Evolutionary conservation across 2,888 invertebrate genomes (phyloP), one percentile per base, ranked within the genome.

Genomic region (Netelia inedita): DNA sequence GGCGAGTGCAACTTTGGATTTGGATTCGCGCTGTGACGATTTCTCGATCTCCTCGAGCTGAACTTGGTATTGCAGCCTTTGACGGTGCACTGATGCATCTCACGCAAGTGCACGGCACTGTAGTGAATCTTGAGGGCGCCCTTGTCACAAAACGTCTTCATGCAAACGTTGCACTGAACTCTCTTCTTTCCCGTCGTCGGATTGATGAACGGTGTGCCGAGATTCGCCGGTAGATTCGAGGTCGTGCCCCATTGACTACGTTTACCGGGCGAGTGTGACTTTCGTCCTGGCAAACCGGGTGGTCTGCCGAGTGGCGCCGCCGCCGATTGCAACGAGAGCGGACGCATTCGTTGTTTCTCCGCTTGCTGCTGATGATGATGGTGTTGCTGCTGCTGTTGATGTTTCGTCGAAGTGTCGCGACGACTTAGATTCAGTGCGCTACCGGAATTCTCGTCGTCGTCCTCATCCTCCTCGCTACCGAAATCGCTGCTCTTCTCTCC

Each of bases 31-130:
- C 98, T 98, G 94, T 99, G 99, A 1, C 99, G 96, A 92, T 99
- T 99, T 73, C 99, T 95, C 35, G 98, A 98, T 88, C 99, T 95
- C 87, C 99, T 95, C 11, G 99, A 99, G 93, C 99, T 99, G 93
- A 99, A 99, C 98, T 99, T 99, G 98, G 99, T 99, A 93, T 98
- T 99, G 94, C 99, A 99, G 0, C 99, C 99, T 93, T 98, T 98
- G 0, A 99, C 99, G 0, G 99, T 99, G 93, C 99, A 99, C 94
- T 98, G 98, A 94, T 99, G 99, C 99, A 99, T 99, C 95, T 99
- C 99, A 57, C 99, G 96, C 83, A 99, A 94, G 93, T 99, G 99
- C 10, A 99, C 99, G 0, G 99, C 99, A 72, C 99, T 99, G 93
- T 99, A 99, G 94, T 99, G 99, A 8, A 99, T 99, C 94, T 99